Percentiles rank a stretch among this genome's conserved stretches.
Conservation (phyloP, 2,113 vertebrate genomes). For the Osmerus eperlanus region DNA sequence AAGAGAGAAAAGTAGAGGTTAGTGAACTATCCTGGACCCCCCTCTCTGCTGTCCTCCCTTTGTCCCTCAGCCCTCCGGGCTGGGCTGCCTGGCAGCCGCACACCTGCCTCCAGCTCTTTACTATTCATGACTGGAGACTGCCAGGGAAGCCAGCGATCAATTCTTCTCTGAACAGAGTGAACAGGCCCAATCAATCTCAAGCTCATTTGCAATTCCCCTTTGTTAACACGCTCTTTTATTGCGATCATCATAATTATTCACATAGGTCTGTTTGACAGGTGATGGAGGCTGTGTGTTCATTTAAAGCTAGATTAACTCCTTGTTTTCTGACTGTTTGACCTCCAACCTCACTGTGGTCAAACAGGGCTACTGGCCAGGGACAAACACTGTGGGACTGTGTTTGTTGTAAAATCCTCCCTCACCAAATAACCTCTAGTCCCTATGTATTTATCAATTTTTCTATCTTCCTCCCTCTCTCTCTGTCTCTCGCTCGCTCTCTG, state of each 20-base stretch:
- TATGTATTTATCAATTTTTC: not conserved
- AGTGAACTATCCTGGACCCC: too few species aligned
- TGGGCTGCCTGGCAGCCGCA: not conserved
- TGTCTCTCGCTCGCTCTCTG: not conserved
- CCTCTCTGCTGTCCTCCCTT: not conserved
- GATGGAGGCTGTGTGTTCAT: too few species aligned
- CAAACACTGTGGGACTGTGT: too few species aligned
- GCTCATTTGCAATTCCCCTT: constrained; percentile 7
- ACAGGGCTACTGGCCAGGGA: too few species aligned
- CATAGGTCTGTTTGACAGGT: too few species aligned
- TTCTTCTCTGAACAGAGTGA: constrained; percentile 16
- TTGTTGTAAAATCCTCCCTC: not conserved
- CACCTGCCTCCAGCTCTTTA: constrained; percentile 4
- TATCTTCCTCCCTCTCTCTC: not conserved
- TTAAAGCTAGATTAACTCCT: too few species aligned
- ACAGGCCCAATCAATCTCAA: constrained; percentile 31
- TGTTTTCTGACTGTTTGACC: too few species aligned
- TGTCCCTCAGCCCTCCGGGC: not conserved
- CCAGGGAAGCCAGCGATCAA: constrained; percentile 26
- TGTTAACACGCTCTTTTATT: not conserved
- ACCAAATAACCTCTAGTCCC: not conserved
- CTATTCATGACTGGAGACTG: constrained; percentile 14
- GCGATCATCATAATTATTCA: constrained; percentile 4
- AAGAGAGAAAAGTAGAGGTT: too few species aligned
- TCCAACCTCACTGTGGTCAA: too few species aligned